Conservation (phyloP, 2,113 vertebrate genomes). For the Manacus vitellinus region DNA sequence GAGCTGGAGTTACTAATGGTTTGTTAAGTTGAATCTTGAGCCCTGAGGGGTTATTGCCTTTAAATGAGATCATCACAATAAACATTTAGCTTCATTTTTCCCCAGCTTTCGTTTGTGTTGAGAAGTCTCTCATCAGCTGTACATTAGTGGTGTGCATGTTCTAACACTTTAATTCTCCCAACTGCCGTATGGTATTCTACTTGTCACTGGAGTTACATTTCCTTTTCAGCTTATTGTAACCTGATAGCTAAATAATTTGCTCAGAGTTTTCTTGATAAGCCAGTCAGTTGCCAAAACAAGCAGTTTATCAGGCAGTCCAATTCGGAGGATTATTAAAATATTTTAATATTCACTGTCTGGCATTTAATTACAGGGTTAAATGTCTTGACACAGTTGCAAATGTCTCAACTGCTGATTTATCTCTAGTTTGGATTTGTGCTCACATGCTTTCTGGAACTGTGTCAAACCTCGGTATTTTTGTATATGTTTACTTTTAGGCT, state of each 20-base stretch:
- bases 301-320: not conserved
- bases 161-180: not conserved
- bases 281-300: not conserved
- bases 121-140: slow-evolving; percentile 9
- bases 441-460: slow-evolving; percentile 43
- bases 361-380: slow-evolving; percentile 22
- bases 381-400: slow-evolving; percentile 50
- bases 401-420: slow-evolving; percentile 29
- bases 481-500: slow-evolving; percentile 22
- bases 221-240: not conserved
- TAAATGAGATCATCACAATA: not conserved
- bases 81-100: slow-evolving; percentile 8
- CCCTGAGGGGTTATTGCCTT: slow-evolving; percentile 2
- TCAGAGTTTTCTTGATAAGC: not conserved
- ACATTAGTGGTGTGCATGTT: not conserved
- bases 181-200: not conserved
- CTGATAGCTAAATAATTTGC: not conserved
- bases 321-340: not conserved
- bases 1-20: not conserved
- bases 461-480: slow-evolving; percentile 9
- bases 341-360: not conserved
- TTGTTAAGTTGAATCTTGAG: not conserved
- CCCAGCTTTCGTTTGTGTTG: not conserved
- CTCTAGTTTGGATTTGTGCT: slow-evolving; percentile 37
- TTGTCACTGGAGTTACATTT: not conserved